Percentiles rank a stretch among this genome's conserved stretches.
These are phyloP conservation scores for Poeciliopsis infans DNA, from an alignment of 2,797 vertebrate species.

Conservation along the genomic window DNA sequence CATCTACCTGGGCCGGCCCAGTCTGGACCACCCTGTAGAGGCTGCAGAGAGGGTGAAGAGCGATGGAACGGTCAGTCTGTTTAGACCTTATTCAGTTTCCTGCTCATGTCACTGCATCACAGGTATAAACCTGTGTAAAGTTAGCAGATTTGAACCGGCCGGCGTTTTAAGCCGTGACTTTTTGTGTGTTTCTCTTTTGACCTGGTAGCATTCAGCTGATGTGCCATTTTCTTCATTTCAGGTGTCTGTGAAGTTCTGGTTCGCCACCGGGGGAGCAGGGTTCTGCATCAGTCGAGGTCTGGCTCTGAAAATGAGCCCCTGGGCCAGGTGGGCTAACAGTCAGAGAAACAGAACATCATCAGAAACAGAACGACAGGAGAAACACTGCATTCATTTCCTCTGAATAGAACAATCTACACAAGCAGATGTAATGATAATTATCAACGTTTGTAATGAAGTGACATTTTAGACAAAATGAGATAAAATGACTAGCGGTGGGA, in stretches of 20 bases:
- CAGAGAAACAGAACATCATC: background rate
- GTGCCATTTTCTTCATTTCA: slow-evolving; percentile 50
- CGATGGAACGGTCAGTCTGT: slow-evolving; percentile 87
- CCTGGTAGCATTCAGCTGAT: background rate
- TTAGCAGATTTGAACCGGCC: background rate
- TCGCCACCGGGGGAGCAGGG: slow-evolving; percentile 96
- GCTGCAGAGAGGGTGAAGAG: slow-evolving; percentile 90
- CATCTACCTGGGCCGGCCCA: slow-evolving; percentile 93
- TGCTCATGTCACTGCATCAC: background rate
- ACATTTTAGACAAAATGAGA: background rate
- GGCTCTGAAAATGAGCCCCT: slow-evolving; percentile 98
- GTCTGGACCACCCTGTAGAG: slow-evolving; percentile 96
- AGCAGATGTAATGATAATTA: background rate
- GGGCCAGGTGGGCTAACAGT: slow-evolving; percentile 87
- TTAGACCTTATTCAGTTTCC: background rate
- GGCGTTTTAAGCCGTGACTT: too few species aligned
- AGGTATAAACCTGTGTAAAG: background rate
- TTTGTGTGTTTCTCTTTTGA: background rate
- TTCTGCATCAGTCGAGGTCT: slow-evolving; percentile 97
- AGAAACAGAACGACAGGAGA: background rate
- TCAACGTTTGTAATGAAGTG: background rate
- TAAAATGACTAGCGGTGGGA: too few species aligned
- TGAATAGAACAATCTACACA: background rate
- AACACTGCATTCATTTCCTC: background rate
- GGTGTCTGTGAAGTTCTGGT: slow-evolving; percentile 95